phyloP scores from a whole-genome alignment of 2,113 vertebrate genomes.

The Takifugu bimaculatus region DNA sequence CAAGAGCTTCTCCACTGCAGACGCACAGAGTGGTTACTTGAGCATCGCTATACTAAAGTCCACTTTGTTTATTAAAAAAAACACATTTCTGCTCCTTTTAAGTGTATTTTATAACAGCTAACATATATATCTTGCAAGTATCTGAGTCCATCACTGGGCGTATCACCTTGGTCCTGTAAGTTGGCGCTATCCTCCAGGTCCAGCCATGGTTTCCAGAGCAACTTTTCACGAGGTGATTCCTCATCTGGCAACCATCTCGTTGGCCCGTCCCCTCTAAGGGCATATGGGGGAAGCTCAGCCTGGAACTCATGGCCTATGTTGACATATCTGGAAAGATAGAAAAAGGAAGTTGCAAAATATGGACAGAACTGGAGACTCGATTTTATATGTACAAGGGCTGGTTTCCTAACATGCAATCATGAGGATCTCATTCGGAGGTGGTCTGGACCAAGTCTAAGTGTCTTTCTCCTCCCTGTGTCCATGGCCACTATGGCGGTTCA shows the following conservation, averaged over 20 bases:
- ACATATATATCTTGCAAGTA: no score
- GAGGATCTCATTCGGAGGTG: no score
- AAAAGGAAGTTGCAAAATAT: not conserved
- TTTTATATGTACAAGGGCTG: no score
- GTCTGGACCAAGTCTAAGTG: no score
- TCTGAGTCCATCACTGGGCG: no score
- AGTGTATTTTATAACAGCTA: no score
- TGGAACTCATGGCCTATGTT: conserved; percentile 75
- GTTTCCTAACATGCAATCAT: no score
- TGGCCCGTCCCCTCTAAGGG: not conserved
- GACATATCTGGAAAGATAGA: conserved; percentile 49
- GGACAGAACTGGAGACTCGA: not conserved
- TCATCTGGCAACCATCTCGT: conserved; percentile 24
- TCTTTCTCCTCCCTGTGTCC: no score
- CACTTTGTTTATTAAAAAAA: no score
- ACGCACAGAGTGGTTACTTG: not conserved
- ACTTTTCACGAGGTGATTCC: conserved; percentile 44
- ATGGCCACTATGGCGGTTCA: not conserved
- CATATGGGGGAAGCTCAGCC: conserved; percentile 62
- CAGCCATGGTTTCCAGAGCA: conserved; percentile 74
- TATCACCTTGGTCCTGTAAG: conserved; percentile 63
- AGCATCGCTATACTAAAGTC: not conserved
- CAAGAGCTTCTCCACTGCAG: conserved; percentile 72
- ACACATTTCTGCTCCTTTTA: not conserved
- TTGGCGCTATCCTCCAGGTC: conserved; percentile 48